Evolutionary conservation across 2,888 invertebrate species (phyloP).

Genomic region (Protophormia terraenovae): DNA sequence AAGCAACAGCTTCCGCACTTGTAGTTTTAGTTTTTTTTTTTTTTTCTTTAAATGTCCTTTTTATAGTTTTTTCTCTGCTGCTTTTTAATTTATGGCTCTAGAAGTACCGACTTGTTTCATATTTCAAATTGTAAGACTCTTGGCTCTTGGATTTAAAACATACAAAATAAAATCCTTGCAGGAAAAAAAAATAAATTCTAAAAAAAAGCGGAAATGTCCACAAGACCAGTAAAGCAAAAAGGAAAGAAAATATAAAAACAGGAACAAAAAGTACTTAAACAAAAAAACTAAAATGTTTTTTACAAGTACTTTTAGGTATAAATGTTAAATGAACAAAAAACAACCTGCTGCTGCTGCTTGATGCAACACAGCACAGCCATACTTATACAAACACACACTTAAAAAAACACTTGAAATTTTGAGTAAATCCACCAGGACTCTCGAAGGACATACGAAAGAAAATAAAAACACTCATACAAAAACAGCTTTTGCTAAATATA

Average conservation of each 20-base stretch:
- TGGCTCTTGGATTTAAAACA: background rate
- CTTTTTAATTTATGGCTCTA: constrained; percentile 45
- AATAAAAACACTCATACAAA: background rate
- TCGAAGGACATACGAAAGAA: constrained; percentile 51
- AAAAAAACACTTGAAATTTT: constrained; percentile 58
- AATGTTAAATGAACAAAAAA: constrained; percentile 44
- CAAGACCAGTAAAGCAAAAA: constrained; percentile 54
- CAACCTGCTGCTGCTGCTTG: constrained; percentile 70
- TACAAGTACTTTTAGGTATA: background rate
- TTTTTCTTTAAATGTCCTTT: constrained; percentile 37
- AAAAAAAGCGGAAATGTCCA: constrained; percentile 68
- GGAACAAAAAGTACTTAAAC: constrained; percentile 21
- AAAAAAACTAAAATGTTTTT: constrained; percentile 24
- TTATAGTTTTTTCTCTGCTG: background rate
- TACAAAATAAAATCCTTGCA: constrained; percentile 22
- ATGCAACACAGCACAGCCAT: constrained; percentile 19
- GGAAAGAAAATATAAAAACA: constrained; percentile 28
- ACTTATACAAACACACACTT: constrained; percentile 28
- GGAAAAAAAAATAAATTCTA: constrained; percentile 19
- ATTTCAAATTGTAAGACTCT: constrained; percentile 48
- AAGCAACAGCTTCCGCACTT: constrained; percentile 64
- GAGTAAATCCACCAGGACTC: constrained; percentile 58
- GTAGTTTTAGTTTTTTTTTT: background rate
- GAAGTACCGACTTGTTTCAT: constrained; percentile 46
- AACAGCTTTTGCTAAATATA: constrained; percentile 35